Percentiles rank a stretch among this genome's conserved stretches.
phyloP scores from a whole-genome alignment of 2,797 vertebrate genomes.

The Orestias chungarensis region DNA sequence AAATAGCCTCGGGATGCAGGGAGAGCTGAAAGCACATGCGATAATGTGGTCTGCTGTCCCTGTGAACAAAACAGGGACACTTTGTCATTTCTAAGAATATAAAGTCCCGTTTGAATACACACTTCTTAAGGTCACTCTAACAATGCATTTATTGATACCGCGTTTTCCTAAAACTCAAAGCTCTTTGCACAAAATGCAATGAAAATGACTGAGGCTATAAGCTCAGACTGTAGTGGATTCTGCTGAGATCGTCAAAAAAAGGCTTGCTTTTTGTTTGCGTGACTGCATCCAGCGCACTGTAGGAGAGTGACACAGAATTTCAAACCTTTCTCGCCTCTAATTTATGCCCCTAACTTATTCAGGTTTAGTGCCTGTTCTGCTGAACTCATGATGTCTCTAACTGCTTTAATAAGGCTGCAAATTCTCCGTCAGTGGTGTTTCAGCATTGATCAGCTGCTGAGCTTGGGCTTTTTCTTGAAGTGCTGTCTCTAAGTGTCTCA shows the following conservation, averaged over 20 bases:
- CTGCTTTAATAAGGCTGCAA: slow-evolving; percentile 38
- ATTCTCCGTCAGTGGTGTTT: slow-evolving; percentile 33
- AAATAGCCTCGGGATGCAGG: slow-evolving; percentile 49
- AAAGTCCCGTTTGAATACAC: slow-evolving; percentile 58
- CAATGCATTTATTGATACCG: slow-evolving; percentile 72
- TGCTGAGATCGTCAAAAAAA: slow-evolving; percentile 68
- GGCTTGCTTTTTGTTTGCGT: slow-evolving; percentile 62
- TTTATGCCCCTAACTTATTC: slow-evolving; percentile 69
- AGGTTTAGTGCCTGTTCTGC: slow-evolving; percentile 60
- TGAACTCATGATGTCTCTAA: slow-evolving; percentile 56
- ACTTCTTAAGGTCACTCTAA: slow-evolving; percentile 65
- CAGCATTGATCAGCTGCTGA: slow-evolving; percentile 50
- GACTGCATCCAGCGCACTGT: slow-evolving; percentile 36
- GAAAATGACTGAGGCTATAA: slow-evolving; percentile 59
- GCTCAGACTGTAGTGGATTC: slow-evolving; percentile 60
- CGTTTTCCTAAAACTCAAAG: slow-evolving; percentile 63
- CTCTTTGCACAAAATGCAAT: slow-evolving; percentile 66
- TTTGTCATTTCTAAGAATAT: slow-evolving; percentile 42
- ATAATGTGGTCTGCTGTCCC: slow-evolving; percentile 40
- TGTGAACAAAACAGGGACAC: slow-evolving; percentile 53
- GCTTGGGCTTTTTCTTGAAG: slow-evolving; percentile 35
- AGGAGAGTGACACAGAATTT: slow-evolving; percentile 50
- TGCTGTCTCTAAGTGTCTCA: slow-evolving; percentile 40
- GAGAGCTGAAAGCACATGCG: slow-evolving; percentile 54
- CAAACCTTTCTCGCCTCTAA: slow-evolving; percentile 56